Evolutionary conservation across 2,888 invertebrate genomes (phyloP).

Genomic region (Acronicta psi): DNA sequence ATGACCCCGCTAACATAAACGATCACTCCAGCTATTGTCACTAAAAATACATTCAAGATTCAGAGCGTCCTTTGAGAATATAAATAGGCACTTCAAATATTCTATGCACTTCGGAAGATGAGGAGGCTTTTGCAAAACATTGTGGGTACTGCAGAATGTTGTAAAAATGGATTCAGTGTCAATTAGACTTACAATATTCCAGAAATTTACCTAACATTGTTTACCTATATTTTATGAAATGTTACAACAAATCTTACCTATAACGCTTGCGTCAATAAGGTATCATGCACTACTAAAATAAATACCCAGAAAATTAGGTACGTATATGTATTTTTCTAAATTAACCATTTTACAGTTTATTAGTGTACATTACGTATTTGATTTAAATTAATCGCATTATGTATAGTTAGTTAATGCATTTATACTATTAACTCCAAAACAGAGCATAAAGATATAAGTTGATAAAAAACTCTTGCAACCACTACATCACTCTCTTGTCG

Average conservation of each 20-base stretch:
- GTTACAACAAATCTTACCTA: background rate
- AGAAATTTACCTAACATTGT: too few species aligned
- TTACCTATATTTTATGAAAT: too few species aligned
- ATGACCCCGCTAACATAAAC: background rate
- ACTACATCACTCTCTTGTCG: too few species aligned
- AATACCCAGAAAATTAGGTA: background rate
- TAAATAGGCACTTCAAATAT: too few species aligned
- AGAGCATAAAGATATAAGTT: conserved; percentile 1
- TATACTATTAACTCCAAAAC: background rate
- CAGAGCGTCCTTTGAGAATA: too few species aligned
- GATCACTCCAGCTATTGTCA: background rate
- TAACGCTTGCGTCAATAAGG: background rate
- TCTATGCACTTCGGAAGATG: too few species aligned
- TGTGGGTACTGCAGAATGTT: too few species aligned
- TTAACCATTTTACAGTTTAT: background rate
- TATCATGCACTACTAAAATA: background rate
- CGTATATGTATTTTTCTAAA: background rate
- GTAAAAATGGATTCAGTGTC: too few species aligned
- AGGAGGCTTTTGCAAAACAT: too few species aligned
- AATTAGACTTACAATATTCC: too few species aligned
- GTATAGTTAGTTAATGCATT: background rate
- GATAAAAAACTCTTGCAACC: too few species aligned
- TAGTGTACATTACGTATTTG: background rate
- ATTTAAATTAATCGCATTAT: conserved; percentile 1
- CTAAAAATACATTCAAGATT: background rate